Conservation (phyloP, 2,888 invertebrate genomes). For the Brachylomia viminalis region DNA sequence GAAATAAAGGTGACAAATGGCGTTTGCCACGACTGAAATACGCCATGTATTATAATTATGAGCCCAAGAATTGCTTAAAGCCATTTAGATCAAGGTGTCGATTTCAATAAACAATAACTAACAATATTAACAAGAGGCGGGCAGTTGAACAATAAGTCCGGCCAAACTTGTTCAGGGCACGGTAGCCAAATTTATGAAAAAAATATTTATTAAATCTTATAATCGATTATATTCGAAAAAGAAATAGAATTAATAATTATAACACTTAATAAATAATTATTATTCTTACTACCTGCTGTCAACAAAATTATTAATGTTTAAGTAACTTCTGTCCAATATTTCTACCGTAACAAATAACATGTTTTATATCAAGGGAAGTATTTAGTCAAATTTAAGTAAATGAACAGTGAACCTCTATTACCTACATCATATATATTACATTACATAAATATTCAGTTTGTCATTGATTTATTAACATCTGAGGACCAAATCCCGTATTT, state of each 20-base stretch:
- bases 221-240: neutral
- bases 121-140: conserved; percentile 24
- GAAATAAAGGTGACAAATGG: conserved; percentile 74
- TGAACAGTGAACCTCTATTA: neutral
- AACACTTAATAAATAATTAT: no score
- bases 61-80: conserved; percentile 65
- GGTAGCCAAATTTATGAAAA: neutral
- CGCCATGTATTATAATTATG: conserved; percentile 66
- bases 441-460: neutral
- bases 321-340: conserved; percentile 1
- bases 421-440: no score
- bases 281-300: neutral
- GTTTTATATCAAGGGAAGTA: conserved; percentile 6
- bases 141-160: neutral
- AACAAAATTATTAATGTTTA: neutral
- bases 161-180: no score
- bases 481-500: no score
- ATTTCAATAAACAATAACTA: conserved; percentile 61
- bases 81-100: conserved; percentile 72
- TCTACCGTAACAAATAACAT: neutral
- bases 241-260: neutral
- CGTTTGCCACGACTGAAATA: conserved; percentile 70
- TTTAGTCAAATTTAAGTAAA: conserved; percentile 12
- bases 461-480: neutral
- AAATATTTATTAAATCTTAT: no score